phyloP scores from a whole-genome alignment of 2,797 vertebrate genomes.

The Bradypodion pumilum region DNA sequence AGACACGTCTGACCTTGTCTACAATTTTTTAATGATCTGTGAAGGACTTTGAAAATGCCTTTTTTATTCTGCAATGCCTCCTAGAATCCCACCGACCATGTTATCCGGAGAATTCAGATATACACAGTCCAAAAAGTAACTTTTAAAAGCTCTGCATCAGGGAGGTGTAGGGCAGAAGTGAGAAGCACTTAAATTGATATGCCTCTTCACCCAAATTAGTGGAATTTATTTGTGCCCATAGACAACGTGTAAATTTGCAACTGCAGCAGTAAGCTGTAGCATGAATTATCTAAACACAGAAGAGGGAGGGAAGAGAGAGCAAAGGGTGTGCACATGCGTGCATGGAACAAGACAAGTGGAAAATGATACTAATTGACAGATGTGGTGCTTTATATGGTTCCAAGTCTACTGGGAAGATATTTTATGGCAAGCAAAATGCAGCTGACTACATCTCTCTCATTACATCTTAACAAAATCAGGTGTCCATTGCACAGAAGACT shows the following conservation, averaged over 20 bases:
- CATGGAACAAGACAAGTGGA: constrained; percentile 9
- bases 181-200: background rate
- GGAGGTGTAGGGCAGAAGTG: too few relatives aligned
- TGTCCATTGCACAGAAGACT: constrained; percentile 20
- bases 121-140: too few relatives aligned
- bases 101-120: too few relatives aligned
- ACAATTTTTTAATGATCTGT: too few relatives aligned
- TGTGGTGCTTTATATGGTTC: constrained; percentile 8
- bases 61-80: too few relatives aligned
- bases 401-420: constrained; percentile 15
- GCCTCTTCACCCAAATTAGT: too few relatives aligned
- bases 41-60: too few relatives aligned
- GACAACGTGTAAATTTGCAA: background rate
- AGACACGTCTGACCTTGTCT: too few relatives aligned
- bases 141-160: too few relatives aligned
- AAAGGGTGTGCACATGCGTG: background rate
- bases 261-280: constrained; percentile 1
- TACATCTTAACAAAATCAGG: constrained; percentile 29
- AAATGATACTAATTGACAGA: constrained; percentile 25
- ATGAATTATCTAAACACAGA: constrained; percentile 1
- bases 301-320: constrained; percentile 4
- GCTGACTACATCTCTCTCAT: constrained; percentile 13
- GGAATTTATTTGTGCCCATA: background rate
- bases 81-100: too few relatives aligned
- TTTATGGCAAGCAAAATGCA: constrained; percentile 27